phyloP scores from a whole-genome alignment of 2,888 invertebrate genomes.

The Lissocephala sabroskyi region DNA sequence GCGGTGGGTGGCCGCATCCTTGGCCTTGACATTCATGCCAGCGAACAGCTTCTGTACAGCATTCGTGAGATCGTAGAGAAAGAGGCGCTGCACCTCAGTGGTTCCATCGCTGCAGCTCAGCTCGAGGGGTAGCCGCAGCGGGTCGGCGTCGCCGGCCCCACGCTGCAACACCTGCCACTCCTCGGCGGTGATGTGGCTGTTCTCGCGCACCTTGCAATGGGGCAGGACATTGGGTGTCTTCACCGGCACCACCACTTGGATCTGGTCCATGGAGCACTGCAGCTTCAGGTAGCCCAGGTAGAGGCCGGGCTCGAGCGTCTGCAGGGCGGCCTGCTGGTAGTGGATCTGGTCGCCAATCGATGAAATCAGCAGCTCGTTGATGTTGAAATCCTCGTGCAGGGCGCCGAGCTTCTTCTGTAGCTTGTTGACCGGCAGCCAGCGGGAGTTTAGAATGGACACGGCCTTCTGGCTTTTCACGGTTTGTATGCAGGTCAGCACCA shows the following conservation, averaged over 20 bases:
- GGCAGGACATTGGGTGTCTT: slow-evolving; percentile 96
- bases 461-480: slow-evolving; percentile 79
- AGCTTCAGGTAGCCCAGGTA: slow-evolving; percentile 97
- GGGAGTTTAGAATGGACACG: slow-evolving; percentile 90
- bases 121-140: slow-evolving; percentile 54
- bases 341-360: slow-evolving; percentile 87
- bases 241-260: slow-evolving; percentile 92
- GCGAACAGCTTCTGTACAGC: slow-evolving; percentile 84
- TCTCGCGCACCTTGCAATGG: slow-evolving; percentile 92
- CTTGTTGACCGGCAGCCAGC: slow-evolving; percentile 93
- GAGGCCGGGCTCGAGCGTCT: slow-evolving; percentile 87
- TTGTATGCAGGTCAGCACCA: slow-evolving; percentile 91
- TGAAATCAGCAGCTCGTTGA: slow-evolving; percentile 87
- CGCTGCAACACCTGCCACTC: slow-evolving; percentile 94
- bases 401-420: slow-evolving; percentile 84
- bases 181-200: slow-evolving; percentile 96
- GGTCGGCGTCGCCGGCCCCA: slow-evolving; percentile 48
- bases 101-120: slow-evolving; percentile 73
- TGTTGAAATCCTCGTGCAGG: slow-evolving; percentile 82
- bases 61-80: slow-evolving; percentile 83
- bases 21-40: slow-evolving; percentile 84
- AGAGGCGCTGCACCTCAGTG: slow-evolving; percentile 86
- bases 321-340: slow-evolving; percentile 81
- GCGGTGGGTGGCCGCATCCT: slow-evolving; percentile 82
- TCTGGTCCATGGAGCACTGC: slow-evolving; percentile 95